These are phyloP conservation scores for Spizella passerina DNA, from an alignment of 2,797 vertebrate genomes.

Conservation along the genomic window DNA sequence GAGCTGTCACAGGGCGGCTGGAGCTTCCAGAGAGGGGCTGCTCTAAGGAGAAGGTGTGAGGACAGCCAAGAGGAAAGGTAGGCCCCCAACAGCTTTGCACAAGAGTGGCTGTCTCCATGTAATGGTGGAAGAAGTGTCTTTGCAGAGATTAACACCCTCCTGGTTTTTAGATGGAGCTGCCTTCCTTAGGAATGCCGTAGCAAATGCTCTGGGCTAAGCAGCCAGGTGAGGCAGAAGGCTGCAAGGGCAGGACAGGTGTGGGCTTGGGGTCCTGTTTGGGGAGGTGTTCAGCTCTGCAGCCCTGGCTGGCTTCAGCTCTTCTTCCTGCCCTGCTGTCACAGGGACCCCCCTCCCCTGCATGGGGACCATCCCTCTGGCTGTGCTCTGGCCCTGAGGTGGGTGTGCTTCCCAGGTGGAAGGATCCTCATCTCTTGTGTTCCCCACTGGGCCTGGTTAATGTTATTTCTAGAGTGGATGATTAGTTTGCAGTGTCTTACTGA, in stretches of 20 bases:
- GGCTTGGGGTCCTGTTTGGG: background rate
- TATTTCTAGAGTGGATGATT: background rate
- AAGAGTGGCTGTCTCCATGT: background rate
- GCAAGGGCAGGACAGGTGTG: background rate
- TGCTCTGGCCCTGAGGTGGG: background rate
- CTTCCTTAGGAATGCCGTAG: background rate
- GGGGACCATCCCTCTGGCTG: background rate
- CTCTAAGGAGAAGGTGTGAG: background rate
- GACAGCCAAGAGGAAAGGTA: background rate
- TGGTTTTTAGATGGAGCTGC: background rate
- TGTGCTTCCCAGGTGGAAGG: background rate
- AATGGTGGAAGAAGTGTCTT: background rate
- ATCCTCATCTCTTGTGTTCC: background rate
- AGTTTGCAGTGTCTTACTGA: constrained; percentile 10
- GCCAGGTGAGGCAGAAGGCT: background rate
- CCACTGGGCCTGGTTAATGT: background rate
- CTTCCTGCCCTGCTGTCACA: background rate
- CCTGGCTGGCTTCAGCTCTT: background rate
- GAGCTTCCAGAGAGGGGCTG: fast-evolving
- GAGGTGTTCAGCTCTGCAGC: background rate
- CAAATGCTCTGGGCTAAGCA: background rate
- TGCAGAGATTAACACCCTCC: background rate
- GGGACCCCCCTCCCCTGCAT: background rate
- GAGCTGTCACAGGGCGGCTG: fast-evolving
- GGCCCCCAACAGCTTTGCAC: background rate